Base-by-base conservation (phyloP, 2,888 invertebrate species). In the Dicranocentrus wangi region DNA sequence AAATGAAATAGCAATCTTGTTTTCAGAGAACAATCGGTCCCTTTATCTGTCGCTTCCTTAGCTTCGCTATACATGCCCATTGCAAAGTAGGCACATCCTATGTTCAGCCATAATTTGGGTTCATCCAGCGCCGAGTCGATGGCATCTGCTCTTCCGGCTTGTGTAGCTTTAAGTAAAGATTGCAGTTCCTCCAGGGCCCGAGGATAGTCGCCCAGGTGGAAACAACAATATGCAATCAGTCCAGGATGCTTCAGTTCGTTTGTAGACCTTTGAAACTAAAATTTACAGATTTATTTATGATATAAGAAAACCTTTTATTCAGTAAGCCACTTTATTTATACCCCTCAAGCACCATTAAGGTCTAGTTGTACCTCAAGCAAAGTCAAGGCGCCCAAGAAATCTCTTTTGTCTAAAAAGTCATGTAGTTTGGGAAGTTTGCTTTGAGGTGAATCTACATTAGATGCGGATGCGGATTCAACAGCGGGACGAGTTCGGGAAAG, bases 41-140 rank as follows among this genome's bases (percentile, higher is more conserved):
- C 93, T 86, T 91, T 90, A 77, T 92, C 91, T 19, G 93, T 90
- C 17, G 91, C 89, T 87, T 88, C 88, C 83, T 93, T 92, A 21
- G 93, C 91, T 87, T 94, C 93, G 23, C 91, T 90, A 87, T 94
- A 94, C 92, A 94, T 92, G 89, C 97, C 97, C 87, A 99, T 90
- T 88, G 96, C 98, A 89, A 99, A 99, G 89, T 95, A 95, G 88
- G 97, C 97, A 85, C 98, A 98, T 1, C 96, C 97, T 13, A 97
- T 90, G 89, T 97, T 97, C 32, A 94, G 91, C 63, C 91, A 90
- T 5, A 95, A 89, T 15, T 81, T 81, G 0, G 81, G 27, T 61
- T 70, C 82, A 21, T 78, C 83, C 32, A 82, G 43, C 17, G 73
- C 58, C 1, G 70, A 28, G 55, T 94, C 93, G 5, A 21, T 43